Base-by-base conservation (phyloP, 2,888 invertebrate genomes). In the Harpalus rufipes region DNA sequence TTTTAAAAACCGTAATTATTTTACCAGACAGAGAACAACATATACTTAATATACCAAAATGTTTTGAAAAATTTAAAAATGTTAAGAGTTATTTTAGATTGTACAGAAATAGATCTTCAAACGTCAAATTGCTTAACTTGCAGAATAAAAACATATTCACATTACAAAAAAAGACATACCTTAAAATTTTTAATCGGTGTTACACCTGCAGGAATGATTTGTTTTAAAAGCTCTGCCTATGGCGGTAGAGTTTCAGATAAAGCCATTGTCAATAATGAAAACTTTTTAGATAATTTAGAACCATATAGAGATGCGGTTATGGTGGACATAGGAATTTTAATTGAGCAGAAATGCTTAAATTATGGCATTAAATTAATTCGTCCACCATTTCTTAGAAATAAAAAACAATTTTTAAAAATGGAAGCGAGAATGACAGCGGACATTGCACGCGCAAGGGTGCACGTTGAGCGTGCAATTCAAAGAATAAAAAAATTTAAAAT, bases 101-200 rank as follows among this genome's bases (percentile, higher is more conserved):
- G 14, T 5, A 61, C 61, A 18, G 61, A 61, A 61, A 61, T 61
- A 18, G 14, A 61, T 14, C 1, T 61, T 8, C 61, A 61, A 18
- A 61, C 1, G 21, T 61, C 61, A 6, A 61, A 61, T 14, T 61
- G 61, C 21, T 61, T 61, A 14, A 61, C 18, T 7, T 61, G 61
- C 10, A 61, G 14, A 14, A 61, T 61, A 14, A 61, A 21, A 10
- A 18, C 18, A 18, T 51, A 51, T 61, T 61, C 61, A 18, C 16
- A 61, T 14, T 61, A 61, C 61, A 61, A 61, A 61, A 58, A 59
- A 61, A 61, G 1, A 14, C 61, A 61, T 61, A 61, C 61, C 8
- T 14, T 61, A 8, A 61, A 61, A 61, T 18, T 14, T 59, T n/a
- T 59, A 14, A 59, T 59, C 0, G 59, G 59, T 7, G 59, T 59